Percentiles rank a stretch among this genome's conserved stretches.
phyloP scores from a whole-genome alignment of 2,797 vertebrate species.

The Gymnoscopelus braueri region DNA sequence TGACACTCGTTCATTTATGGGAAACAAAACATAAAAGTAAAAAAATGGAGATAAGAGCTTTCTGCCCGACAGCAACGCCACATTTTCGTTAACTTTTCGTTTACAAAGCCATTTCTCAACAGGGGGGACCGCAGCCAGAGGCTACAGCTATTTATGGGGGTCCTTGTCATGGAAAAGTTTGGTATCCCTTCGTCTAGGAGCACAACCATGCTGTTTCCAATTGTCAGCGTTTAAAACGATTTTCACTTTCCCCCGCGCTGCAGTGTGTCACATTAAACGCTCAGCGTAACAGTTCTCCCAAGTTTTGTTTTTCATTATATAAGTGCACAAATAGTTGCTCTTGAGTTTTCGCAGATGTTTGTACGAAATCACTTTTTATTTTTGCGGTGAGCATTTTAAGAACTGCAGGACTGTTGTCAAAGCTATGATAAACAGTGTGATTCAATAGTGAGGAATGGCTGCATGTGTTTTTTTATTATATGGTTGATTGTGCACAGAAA shows the following conservation, averaged over 20 bases:
- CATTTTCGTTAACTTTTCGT: too few species aligned
- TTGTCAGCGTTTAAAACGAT: neutral
- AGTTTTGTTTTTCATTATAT: neutral
- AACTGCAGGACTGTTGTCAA: conserved; percentile 14
- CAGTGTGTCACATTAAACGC: neutral
- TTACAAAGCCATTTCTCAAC: too few species aligned
- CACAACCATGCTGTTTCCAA: too few species aligned
- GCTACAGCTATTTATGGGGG: too few species aligned
- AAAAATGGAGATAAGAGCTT: too few species aligned
- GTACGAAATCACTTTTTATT: conserved; percentile 12
- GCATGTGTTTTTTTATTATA: neutral
- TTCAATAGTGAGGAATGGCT: conserved; percentile 4
- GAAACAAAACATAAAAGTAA: too few species aligned
- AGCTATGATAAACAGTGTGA: conserved; percentile 17
- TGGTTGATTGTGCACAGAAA: conserved; percentile 1
- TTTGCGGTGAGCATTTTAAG: conserved; percentile 3
- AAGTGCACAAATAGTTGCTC: conserved; percentile 1
- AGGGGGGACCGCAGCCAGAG: too few species aligned
- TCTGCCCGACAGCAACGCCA: too few species aligned
- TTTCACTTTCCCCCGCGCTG: neutral
- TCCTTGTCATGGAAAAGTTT: too few species aligned
- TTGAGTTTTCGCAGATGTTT: conserved; percentile 16
- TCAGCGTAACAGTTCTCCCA: conserved; percentile 4
- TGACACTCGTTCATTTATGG: too few species aligned
- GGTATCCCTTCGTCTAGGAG: too few species aligned